Conservation (phyloP, 2,888 invertebrate species). For the Scaptomyza cyrtandrae region DNA sequence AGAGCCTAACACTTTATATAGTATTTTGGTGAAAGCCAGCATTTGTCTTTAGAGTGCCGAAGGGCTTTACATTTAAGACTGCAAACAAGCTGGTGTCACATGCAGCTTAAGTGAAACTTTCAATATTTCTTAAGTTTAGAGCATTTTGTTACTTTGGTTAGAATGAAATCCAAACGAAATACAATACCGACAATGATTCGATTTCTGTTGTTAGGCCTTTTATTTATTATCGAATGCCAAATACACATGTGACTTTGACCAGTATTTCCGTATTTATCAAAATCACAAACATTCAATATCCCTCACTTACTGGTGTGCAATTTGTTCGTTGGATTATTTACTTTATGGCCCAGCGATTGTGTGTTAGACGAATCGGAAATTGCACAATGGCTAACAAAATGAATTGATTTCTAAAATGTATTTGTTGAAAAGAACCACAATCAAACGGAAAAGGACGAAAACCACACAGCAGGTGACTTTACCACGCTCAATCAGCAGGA, state of each 20-base stretch:
- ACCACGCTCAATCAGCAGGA: constrained; percentile 9
- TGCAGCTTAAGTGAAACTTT: constrained; percentile 1
- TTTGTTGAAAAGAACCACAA: constrained; percentile 28
- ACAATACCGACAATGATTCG: constrained; percentile 1
- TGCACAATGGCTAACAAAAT: constrained; percentile 72
- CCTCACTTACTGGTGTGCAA: constrained; percentile 42
- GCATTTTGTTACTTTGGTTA: background rate
- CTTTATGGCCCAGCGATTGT: constrained; percentile 38
- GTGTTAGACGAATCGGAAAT: constrained; percentile 62
- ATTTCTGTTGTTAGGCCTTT: constrained; percentile 11
- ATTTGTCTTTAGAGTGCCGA: constrained; percentile 20
- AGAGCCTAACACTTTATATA: background rate
- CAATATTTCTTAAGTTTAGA: background rate
- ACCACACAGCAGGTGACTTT: constrained; percentile 13
- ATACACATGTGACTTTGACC: constrained; percentile 32
- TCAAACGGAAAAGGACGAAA: background rate
- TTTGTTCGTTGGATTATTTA: constrained; percentile 68
- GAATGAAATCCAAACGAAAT: background rate
- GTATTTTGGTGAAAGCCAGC: background rate
- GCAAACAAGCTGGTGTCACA: constrained; percentile 18
- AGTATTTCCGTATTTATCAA: constrained; percentile 53
- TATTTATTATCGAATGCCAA: constrained; percentile 23
- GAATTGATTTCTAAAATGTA: constrained; percentile 74
- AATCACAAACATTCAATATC: constrained; percentile 57
- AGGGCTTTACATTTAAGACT: background rate